Base-by-base conservation (phyloP, 1,140 invertebrate genomes). In the Neotoxoptera formosana region DNA sequence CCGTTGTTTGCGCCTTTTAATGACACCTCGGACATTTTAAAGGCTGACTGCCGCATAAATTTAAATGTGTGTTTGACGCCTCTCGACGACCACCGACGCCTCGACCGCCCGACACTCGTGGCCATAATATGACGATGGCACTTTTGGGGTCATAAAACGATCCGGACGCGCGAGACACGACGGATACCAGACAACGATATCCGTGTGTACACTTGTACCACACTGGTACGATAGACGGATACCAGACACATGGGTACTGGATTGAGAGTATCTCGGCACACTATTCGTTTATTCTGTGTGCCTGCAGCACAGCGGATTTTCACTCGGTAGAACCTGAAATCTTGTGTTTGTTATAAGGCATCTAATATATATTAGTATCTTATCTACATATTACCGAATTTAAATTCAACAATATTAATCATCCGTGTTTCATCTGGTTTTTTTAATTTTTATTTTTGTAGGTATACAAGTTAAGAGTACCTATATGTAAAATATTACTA, bases 1-100 rank as follows among this genome's bases (percentile, higher is more conserved):
- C 25, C 47, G 47, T 88, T 88, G 20, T 88, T 88, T 41, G 86
- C 30, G 47, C 20, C 20, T 41, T 89, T 56, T 89, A 89, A 89
- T 56, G 88, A 56, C n/a, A 41, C 88, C 48, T 23, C 48, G 36
- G 51, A 89, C 51, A 53, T 56, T 89, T 41, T 56, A 89, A 89
- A 89, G 20, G 87, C 51, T 48, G 1, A 7, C 20, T 7, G 7
- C 51, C 48, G 47, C 47, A 53, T 53, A 9, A 51, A 34, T 88
- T 51, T 88, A 34, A n/a, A n/a, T 11, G 2, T n/a, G 47, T 53
- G 7, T 34, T 53, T 53, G 47, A 48, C 30, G 47, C n/a, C n/a
- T 30, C 60, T 14, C 30, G 60, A n/a, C 30, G 60, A n/a, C 60
- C 30, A 14, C 30, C 60, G 60, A 30, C 9, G 25, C 8, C 8